Evolutionary conservation across 2,888 invertebrate species (phyloP), one percentile per base, ranked within the genome.

Genomic region (Lepidocyrtinus sp.): DNA sequence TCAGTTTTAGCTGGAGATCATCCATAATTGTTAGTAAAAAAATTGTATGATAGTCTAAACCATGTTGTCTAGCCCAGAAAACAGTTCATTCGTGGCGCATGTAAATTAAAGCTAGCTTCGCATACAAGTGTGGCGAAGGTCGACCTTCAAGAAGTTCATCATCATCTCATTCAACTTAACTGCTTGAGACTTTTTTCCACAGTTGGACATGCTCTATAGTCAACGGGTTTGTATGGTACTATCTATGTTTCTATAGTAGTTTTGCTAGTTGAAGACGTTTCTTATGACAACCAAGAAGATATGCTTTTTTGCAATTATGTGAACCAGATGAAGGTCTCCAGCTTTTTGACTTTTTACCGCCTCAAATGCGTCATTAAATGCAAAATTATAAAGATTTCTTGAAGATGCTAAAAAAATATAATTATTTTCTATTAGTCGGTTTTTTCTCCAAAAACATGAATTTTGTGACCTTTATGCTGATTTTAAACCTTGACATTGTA

Each of bases 121-220:
- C n/a, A n/a, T n/a, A n/a, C n/a, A n/a, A n/a, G n/a, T n/a, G 61
- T 15, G 68, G 45, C 63, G 78, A 78, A 78, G 78, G 78, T 50
- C 78, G 78, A 73, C 78, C 78, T 78, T 73, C 78, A 73, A 17
- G 26, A n/a, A 62, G 68, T 78, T 78, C 68, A 73, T 64, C 69
- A 75, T 50, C 55, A 50, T 59, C 46, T 75, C 63, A 45, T 46
- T n/a, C 72, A 62, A 72, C 46, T 63, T 45, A 62, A n/a, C 7
- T 36, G 36, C n/a, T n/a, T n/a, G n/a, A n/a, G n/a, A n/a, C n/a
- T 36, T 5, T 36, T 36, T 36, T 36, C 12, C 36, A 36, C 12
- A 36, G 7, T 5, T 36, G 36, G 36, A 36, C 36, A 36, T 36
- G 36, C 12, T 36, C 5, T 36, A 9, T 36, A 36, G 36, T 36